Base-by-base conservation (phyloP, 2,888 invertebrate species). In the Phanerotoma sp. region DNA sequence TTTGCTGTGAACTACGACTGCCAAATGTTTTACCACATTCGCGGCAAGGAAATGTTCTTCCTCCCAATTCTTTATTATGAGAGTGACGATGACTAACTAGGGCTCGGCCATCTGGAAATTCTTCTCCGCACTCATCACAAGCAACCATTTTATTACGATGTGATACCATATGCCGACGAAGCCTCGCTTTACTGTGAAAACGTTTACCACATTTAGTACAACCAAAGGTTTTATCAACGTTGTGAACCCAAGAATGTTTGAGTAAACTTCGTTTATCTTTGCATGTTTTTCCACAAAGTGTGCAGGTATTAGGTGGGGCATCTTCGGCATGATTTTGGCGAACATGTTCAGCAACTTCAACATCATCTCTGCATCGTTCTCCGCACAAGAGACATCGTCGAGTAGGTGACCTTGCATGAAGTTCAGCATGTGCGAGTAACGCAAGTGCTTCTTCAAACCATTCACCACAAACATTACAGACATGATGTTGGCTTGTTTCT, bases 11-110 rank as follows among this genome's bases (percentile, higher is more conserved):
- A 67, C 89, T 89, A 10, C 91, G 84, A 13, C 91, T 91, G 0
- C 91, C 91, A 70, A 92, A 92, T 13, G 91, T 89, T 73, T 92
- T 92, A 62, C 91, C 91, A 69, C 92, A 92, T 66, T 91, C 91
- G 62, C 84, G 81, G 68, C 91, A 92, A 0, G 91, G 91, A 70
- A 91, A 92, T 53, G 89, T 85, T 57, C 88, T 79, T 1, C 82
- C 82, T 1, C 81, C 81, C 6, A 79, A 69, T 15, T 79, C 79
- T 57, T 79, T 80, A 53, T 79, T 80, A 62, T 84, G 84, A 52
- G 86, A 86, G 68, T 87, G 86, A 41, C 87, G 79, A 70, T 88
- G 88, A 67, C 86, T 87, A 68, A 87, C 85, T 1, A 88, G 77
- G 0, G 85, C 83, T 21, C 87, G 79, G 1, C 87, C 86, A 63